Base-by-base conservation (phyloP, 2,888 invertebrate genomes). In the Frankliniella intonsa region DNA sequence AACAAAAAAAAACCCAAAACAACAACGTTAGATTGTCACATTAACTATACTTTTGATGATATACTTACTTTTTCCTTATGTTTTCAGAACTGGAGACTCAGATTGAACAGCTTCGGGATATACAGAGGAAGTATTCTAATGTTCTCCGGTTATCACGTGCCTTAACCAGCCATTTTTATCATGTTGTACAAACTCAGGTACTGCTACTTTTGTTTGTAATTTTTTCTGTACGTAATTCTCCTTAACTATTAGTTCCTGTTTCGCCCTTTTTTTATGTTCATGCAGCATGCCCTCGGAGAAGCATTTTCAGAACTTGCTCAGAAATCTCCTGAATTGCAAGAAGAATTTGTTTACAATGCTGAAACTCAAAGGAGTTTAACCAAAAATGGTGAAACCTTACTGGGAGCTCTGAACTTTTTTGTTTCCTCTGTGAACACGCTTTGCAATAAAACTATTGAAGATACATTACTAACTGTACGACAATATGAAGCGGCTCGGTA, bases 361-460 rank as follows among this genome's bases (percentile, higher is more conserved):
- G 98, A 98, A 90, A 97, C 97, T 82, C 98, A 99, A 90, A 92
- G 96, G 86, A 95, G 95, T 86, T 90, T 99, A 83, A 94, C 94
- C 50, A 95, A 96, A 88, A 98, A 98, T 89, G 98, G 98, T 11
- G 98, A 98, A 88, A 93, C 95, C 82, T 90, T 99, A 84, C 89
- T 98, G 86, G 95, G 95, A 84, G 98, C 98, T 84, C 91, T 99
- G 86, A 97, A 97, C 88, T 98, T 97, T 90, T 99, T 99, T 90
- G 96, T 96, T 86, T 97, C 96, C 81, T 95, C 97, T 50, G 94
- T 99, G 82, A 95, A 96, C 89, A 99, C 99, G 25, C 91, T 99
- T 86, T 96, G 97, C 89, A 95, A 97, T 90, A 98, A 98, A 90
- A 99, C 98, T 80, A 99, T 99, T 88, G 98, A 98, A 88, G 99